These are phyloP conservation scores for Lasioglossum calceatum DNA, from an alignment of 2,888 invertebrate species.

Conservation along the genomic window DNA sequence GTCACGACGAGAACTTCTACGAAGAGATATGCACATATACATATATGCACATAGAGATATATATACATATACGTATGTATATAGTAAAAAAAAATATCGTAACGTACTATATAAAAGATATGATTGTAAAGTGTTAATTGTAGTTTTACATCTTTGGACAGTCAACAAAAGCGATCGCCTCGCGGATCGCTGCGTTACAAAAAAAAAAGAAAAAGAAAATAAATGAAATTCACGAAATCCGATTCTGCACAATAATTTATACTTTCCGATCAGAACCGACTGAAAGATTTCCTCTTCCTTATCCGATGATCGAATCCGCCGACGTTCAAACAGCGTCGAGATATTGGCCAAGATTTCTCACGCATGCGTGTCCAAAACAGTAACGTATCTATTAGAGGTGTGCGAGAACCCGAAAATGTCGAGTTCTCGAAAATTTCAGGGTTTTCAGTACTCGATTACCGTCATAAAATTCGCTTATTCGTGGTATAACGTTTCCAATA, in stretches of 20 bases:
- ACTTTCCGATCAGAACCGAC: slow-evolving; percentile 2
- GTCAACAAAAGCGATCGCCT: slow-evolving; percentile 74
- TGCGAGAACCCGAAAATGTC: too few species aligned
- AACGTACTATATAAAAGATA: slow-evolving; percentile 69
- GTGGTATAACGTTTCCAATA: too few species aligned
- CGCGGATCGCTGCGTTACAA: slow-evolving; percentile 28
- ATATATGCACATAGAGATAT: slow-evolving; percentile 35
- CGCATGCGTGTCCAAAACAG: too few species aligned
- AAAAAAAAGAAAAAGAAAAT: slow-evolving; percentile 37
- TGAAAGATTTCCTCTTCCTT: background rate
- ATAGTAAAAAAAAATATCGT: slow-evolving; percentile 54
- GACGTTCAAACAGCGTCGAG: background rate
- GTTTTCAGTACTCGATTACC: too few species aligned
- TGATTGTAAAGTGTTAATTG: slow-evolving; percentile 65
- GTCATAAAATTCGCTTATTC: too few species aligned
- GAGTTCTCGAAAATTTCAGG: too few species aligned
- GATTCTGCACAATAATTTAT: background rate
- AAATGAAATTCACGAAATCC: slow-evolving; percentile 28
- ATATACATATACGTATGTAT: slow-evolving; percentile 55
- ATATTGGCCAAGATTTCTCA: too few species aligned
- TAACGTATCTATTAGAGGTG: too few species aligned
- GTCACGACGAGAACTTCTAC: slow-evolving; percentile 44
- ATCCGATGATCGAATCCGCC: slow-evolving; percentile 32
- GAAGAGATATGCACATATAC: slow-evolving; percentile 44
- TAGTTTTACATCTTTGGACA: slow-evolving; percentile 80